phyloP scores from a whole-genome alignment of 1,140 invertebrate genomes.

The Caenorhabditis tropicalis region DNA sequence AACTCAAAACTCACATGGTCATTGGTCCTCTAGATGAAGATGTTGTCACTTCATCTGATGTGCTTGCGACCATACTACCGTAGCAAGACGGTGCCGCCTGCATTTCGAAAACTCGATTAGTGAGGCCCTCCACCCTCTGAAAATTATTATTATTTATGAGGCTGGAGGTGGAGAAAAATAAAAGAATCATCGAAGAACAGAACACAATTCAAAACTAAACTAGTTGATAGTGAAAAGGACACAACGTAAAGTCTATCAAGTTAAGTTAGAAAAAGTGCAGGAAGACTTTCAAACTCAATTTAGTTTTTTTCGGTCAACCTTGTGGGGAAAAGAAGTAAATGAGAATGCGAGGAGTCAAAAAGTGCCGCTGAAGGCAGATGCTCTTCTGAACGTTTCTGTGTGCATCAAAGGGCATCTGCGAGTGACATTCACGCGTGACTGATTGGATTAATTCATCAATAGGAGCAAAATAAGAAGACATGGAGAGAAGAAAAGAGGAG shows the following conservation, averaged over 20 bases:
- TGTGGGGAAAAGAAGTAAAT: neutral
- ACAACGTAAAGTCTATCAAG: neutral
- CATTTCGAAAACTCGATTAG: constrained; percentile 39
- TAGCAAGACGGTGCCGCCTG: constrained; percentile 39
- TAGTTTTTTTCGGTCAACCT: neutral
- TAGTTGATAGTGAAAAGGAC: neutral
- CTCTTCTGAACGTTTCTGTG: constrained; percentile 20
- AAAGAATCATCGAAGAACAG: neutral
- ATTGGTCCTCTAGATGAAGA: constrained; percentile 6
- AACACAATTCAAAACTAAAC: too few relatives aligned
- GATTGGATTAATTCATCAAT: constrained; percentile 45
- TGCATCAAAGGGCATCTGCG: constrained; percentile 32
- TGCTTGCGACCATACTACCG: constrained; percentile 37
- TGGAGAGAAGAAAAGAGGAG: neutral
- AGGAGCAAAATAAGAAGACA: constrained; percentile 29
- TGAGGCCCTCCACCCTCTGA: constrained; percentile 28
- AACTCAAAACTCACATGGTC: constrained; percentile 11
- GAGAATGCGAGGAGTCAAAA: neutral
- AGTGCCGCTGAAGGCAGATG: constrained; percentile 9
- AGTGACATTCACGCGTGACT: constrained; percentile 41
- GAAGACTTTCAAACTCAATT: constrained; percentile 19
- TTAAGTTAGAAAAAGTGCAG: neutral
- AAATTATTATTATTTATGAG: neutral
- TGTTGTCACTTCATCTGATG: constrained; percentile 16
- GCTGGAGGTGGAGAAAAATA: neutral